phyloP scores from a whole-genome alignment of 1,140 invertebrate genomes.

The Temnothorax nylanderi region DNA sequence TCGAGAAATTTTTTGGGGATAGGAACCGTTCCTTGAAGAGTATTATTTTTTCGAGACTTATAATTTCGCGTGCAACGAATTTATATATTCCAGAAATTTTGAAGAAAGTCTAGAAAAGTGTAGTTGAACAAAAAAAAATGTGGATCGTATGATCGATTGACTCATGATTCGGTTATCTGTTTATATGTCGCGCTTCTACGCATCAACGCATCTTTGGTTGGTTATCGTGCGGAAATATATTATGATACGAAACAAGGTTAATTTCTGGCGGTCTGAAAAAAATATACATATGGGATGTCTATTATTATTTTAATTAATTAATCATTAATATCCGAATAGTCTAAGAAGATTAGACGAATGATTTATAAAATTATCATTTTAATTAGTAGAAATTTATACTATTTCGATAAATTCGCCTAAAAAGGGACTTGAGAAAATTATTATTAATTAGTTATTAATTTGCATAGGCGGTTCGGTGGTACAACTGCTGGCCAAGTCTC shows the following conservation, averaged over 20 bases:
- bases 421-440: slow-evolving; percentile 5
- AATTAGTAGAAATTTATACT: neutral
- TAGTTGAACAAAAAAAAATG: neutral
- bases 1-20: neutral
- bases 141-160: neutral
- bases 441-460: slow-evolving; percentile 44
- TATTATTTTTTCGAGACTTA: neutral
- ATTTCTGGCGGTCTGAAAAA: neutral
- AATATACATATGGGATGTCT: neutral
- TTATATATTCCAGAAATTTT: neutral
- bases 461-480: slow-evolving; percentile 94
- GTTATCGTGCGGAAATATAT: neutral
- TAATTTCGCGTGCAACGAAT: neutral
- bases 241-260: neutral
- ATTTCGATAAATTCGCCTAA: too few species aligned
- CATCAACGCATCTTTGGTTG: neutral
- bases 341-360: neutral
- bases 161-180: neutral
- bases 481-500: slow-evolving; percentile 90
- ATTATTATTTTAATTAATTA: too few species aligned
- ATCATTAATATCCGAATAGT: neutral
- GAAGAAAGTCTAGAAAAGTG: neutral
- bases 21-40: neutral
- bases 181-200: neutral
- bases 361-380: neutral